Conservation (phyloP, 2,888 invertebrate genomes). For the Ligdia adustata region DNA sequence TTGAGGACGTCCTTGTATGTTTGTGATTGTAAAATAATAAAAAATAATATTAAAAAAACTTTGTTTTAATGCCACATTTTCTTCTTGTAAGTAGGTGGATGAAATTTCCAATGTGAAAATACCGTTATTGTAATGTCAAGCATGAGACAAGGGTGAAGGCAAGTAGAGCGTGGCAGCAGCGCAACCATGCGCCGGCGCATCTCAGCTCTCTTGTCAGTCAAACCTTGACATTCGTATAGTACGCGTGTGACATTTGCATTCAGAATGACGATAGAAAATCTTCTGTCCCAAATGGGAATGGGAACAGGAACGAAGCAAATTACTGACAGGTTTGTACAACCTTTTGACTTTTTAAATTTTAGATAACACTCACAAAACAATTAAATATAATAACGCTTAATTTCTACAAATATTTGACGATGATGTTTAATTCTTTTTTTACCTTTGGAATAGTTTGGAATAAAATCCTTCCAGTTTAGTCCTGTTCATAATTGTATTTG, state of each 20-base stretch:
- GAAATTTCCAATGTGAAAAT: constrained; percentile 38
- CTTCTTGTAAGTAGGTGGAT: background rate
- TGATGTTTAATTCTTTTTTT: too few relatives aligned
- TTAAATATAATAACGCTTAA: too few relatives aligned
- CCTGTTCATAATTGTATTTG: too few relatives aligned
- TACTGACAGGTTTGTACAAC: constrained; percentile 61
- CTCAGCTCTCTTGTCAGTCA: constrained; percentile 54
- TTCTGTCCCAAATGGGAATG: constrained; percentile 67
- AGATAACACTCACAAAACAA: too few relatives aligned
- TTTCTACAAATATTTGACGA: too few relatives aligned
- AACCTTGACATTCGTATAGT: constrained; percentile 63
- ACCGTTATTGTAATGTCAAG: constrained; percentile 60
- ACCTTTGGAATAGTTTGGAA: too few relatives aligned
- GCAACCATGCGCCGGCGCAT: constrained; percentile 46
- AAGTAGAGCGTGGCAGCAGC: constrained; percentile 64
- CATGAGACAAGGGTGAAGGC: constrained; percentile 28
- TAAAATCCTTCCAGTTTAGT: too few relatives aligned
- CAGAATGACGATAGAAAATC: constrained; percentile 64
- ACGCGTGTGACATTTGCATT: constrained; percentile 44
- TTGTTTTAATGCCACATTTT: constrained; percentile 30
- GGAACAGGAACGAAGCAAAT: constrained; percentile 65
- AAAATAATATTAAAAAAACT: constrained; percentile 40
- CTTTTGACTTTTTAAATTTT: too few relatives aligned
- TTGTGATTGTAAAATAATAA: constrained; percentile 75
- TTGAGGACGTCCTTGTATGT: constrained; percentile 83